These are phyloP conservation scores for Nephrotoma appendiculata DNA, from an alignment of 2,888 invertebrate genomes.

Conservation along the genomic window DNA sequence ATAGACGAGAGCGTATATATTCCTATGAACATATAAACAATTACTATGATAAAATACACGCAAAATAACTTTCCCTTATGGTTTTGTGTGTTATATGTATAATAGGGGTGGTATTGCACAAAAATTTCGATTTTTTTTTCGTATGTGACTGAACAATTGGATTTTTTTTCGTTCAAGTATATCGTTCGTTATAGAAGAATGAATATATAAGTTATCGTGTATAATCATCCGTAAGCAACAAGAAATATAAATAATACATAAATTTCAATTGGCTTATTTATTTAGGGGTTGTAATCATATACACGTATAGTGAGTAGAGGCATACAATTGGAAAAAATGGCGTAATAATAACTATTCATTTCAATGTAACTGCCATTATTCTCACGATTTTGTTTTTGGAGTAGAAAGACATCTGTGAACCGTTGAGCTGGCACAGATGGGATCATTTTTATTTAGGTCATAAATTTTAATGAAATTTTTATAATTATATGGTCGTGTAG, in stretches of 20 bases:
- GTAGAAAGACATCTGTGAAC: not conserved
- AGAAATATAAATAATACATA: not conserved
- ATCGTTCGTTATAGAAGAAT: not conserved
- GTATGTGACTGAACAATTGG: not conserved
- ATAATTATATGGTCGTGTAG: not conserved
- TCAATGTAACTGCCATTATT: not conserved
- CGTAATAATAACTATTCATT: not conserved
- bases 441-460: not conserved
- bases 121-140: not conserved
- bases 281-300: not conserved
- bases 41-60: not conserved
- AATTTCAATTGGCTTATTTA: not conserved
- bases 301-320: not conserved
- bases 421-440: not conserved
- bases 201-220: not conserved
- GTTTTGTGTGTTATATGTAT: not conserved
- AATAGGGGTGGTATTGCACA: not conserved
- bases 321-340: not conserved
- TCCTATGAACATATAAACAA: not conserved
- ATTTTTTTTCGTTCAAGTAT: not conserved
- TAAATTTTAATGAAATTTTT: not conserved
- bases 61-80: not conserved
- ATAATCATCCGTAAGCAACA: not conserved
- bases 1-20: not conserved
- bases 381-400: not conserved